A percentile compares a stretch with the other conserved stretches of the same genome.
These are phyloP conservation scores for Myoxocephalus aenaeus DNA, from an alignment of 2,797 vertebrate species.

Conservation along the genomic window DNA sequence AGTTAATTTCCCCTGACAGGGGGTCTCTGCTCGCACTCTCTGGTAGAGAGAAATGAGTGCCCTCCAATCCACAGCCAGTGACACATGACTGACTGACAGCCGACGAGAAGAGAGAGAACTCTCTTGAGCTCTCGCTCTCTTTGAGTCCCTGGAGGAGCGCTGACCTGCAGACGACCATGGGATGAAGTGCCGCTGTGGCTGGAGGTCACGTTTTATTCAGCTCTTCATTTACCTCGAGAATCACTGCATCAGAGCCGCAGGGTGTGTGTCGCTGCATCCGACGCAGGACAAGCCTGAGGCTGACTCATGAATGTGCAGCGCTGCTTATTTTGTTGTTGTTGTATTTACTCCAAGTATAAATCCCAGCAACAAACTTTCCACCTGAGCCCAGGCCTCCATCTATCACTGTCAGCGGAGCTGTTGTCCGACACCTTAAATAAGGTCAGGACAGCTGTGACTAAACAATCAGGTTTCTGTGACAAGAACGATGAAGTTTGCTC, in stretches of 20 bases:
- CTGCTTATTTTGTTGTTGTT: neutral
- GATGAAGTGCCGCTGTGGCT: neutral
- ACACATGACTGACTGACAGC: slow-evolving; percentile 55
- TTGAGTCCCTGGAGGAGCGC: neutral
- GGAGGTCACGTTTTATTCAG: neutral
- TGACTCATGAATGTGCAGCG: neutral
- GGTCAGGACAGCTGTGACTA: slow-evolving; percentile 18
- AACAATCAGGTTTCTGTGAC: slow-evolving; percentile 27
- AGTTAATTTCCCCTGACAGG: slow-evolving; percentile 62
- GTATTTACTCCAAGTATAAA: neutral
- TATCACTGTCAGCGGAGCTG: slow-evolving; percentile 25
- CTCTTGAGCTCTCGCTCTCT: slow-evolving; percentile 5
- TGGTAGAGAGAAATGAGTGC: slow-evolving; percentile 38
- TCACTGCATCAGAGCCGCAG: neutral
- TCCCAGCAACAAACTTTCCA: neutral
- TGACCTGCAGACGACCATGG: slow-evolving; percentile 7
- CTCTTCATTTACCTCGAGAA: neutral
- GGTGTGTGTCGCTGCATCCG: neutral
- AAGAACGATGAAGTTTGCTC: slow-evolving; percentile 5
- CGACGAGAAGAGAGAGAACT: slow-evolving; percentile 31
- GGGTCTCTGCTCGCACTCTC: slow-evolving; percentile 26
- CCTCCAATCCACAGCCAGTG: slow-evolving; percentile 45
- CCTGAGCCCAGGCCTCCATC: slow-evolving; percentile 25
- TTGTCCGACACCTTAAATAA: slow-evolving; percentile 17
- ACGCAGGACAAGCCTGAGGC: neutral